Percentiles rank a stretch among this genome's conserved stretches.
These are phyloP conservation scores for Palythoa grandiflora DNA, from an alignment of 92 coral and sea anemone species.

Conservation along the genomic window DNA sequence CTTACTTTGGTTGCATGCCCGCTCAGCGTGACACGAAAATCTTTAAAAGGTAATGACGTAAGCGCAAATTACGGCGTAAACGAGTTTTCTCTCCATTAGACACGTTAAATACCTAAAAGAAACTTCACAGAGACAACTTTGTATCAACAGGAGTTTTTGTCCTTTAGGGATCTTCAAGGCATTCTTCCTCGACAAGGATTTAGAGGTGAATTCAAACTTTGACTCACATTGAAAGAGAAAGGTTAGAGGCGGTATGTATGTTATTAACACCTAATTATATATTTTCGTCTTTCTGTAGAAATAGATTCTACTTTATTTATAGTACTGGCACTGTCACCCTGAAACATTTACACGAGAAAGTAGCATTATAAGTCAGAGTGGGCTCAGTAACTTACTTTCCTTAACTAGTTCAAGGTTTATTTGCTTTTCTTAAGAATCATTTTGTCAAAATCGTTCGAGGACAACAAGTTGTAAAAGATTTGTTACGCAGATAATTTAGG, in stretches of 20 bases:
- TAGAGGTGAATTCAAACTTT: not conserved
- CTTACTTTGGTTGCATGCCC: not conserved
- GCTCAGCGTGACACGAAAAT: constrained; percentile 2
- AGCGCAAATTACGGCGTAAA: not conserved
- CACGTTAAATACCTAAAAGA: constrained; percentile 18
- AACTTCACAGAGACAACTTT: constrained; percentile 10
- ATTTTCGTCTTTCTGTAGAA: constrained; percentile 33
- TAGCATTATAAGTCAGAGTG: not conserved
- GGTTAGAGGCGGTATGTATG: constrained; percentile 10
- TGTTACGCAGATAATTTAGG: constrained; percentile 13
- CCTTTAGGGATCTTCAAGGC: not conserved
- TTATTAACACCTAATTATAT: constrained; percentile 7
- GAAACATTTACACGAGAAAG: not conserved
- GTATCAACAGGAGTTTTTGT: not conserved
- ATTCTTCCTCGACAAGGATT: not conserved
- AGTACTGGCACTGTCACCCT: not conserved
- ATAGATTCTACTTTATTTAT: constrained; percentile 39
- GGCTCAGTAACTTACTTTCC: not conserved
- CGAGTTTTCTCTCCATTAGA: constrained; percentile 35
- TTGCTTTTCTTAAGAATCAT: not conserved
- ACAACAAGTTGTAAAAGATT: not conserved
- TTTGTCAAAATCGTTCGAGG: not conserved
- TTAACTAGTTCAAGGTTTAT: not conserved
- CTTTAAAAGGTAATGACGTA: constrained; percentile 13
- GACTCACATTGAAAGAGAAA: constrained; percentile 10